Percentiles rank a stretch among this genome's conserved stretches.
Conservation (phyloP, 2,113 vertebrate species). For the Chaetura pelagica region DNA sequence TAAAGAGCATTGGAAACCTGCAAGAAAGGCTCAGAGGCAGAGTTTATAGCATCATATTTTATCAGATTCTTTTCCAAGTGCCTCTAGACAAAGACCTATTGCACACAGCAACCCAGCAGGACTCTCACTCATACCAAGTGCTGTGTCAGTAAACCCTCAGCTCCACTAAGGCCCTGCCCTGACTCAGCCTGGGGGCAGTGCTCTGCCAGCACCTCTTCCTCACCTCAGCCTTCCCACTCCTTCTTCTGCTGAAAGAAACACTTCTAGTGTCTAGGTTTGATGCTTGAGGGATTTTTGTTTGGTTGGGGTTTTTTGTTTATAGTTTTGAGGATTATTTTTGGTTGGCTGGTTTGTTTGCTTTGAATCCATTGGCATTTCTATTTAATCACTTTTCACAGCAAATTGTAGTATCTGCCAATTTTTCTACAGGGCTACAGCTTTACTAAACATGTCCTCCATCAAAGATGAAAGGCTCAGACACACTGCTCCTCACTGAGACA, state of each 20-base stretch:
- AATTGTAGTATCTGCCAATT: neutral
- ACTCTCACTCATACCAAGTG: neutral
- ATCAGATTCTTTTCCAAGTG: neutral
- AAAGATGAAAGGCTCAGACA: neutral
- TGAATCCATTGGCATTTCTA: neutral
- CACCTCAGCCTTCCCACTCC: neutral
- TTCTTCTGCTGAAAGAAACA: neutral
- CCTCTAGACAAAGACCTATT: neutral
- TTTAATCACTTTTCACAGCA: neutral
- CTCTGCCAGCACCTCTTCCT: neutral
- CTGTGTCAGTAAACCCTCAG: neutral
- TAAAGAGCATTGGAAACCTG: slow-evolving; percentile 24
- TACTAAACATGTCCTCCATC: neutral
- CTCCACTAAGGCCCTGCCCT: accelerated
- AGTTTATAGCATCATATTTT: neutral
- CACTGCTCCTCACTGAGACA: neutral
- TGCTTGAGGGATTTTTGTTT: neutral
- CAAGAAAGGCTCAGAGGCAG: neutral
- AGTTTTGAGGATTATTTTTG: neutral
- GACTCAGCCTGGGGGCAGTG: neutral
- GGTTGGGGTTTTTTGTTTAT: neutral
- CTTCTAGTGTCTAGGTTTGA: neutral
- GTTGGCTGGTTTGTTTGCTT: neutral
- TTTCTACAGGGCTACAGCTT: neutral
- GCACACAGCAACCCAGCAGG: neutral